phyloP scores from a whole-genome alignment of 2,113 vertebrate genomes.

The Urocynchramus pylzowi region DNA sequence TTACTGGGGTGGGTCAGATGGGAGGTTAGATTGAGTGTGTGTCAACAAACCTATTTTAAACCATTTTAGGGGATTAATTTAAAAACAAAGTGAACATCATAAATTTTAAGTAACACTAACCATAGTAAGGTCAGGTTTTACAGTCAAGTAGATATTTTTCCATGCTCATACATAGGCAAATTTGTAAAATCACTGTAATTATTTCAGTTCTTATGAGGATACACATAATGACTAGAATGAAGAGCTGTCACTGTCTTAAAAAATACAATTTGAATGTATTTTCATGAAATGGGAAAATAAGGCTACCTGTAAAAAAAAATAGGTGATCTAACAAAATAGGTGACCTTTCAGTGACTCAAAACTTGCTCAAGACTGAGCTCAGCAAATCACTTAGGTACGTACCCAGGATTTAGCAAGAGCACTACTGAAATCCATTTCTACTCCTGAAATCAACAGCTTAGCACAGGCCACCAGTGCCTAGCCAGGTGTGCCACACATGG shows the following conservation, averaged over 20 bases:
- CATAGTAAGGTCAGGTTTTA: background rate
- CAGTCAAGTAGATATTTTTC: background rate
- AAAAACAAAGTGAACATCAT: background rate
- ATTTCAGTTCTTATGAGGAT: background rate
- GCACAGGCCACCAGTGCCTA: background rate
- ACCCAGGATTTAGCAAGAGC: background rate
- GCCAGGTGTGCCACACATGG: accelerated
- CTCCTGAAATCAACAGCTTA: background rate
- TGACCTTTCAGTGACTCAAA: background rate
- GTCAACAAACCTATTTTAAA: background rate
- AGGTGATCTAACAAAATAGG: background rate
- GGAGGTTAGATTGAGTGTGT: background rate
- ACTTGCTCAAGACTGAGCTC: background rate
- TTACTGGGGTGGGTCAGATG: background rate
- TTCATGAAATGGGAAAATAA: background rate
- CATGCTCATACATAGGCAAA: background rate
- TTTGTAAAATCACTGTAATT: background rate
- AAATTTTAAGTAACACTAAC: background rate
- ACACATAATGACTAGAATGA: background rate
- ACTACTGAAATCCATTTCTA: background rate
- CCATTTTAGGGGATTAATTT: background rate
- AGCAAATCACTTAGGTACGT: accelerated
- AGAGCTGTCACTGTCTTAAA: background rate
- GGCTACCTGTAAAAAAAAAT: background rate
- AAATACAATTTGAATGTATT: background rate